Evolutionary conservation across 2,888 invertebrate species (phyloP), one percentile per base, ranked within the genome.

Genomic region (Tholera decimalis): DNA sequence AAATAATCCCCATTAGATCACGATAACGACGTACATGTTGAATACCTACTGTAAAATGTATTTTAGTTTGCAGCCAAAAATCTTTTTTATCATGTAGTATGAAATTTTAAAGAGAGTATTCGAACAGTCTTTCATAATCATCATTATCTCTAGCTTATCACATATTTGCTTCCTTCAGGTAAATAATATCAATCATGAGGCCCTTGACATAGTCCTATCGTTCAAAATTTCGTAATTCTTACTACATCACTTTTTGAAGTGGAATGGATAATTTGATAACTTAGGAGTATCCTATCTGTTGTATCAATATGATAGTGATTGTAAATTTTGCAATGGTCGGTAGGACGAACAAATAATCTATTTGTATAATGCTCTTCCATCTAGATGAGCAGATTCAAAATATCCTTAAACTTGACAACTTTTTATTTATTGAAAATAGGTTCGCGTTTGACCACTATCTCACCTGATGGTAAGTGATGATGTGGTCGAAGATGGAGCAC

Each of bases 221-320:
- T 43, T 49, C 22, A 65, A 54, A 35, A 58, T 76, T 56, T 76
- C 73, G 46, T 76, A 63, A 73, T 55, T 18, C 9, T 60, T 60
- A 60, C 60, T 30, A 47, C 41, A 72, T 39, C 13, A 20, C 24
- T 33, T 51, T 55, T 49, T 57, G 20, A 54, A 73, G 57, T 74
- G 69, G 55, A 60, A 56, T 56, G 28, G 43, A 74, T 44, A 57
- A 55, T 37, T 47, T 15, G 54, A 62, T 69, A 58, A 37, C 35
- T 15, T 35, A 35, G 5, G 35, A 35, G 15, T 35, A 33, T 33
- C 33, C 33, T 13, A 15, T 15, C 30, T 7, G 2, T 30, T n/a
- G 6, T 35, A 35, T 35, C 35, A n/a, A n/a, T 35, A 30, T 46
- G 2, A n/a, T 53, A 59, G 50, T 50, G 24, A 46, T 20, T 24